A percentile compares a stretch with the other conserved stretches of the same genome.
These are phyloP conservation scores for Yponomeuta sedellus DNA, from an alignment of 2,888 invertebrate species.

Conservation along the genomic window DNA sequence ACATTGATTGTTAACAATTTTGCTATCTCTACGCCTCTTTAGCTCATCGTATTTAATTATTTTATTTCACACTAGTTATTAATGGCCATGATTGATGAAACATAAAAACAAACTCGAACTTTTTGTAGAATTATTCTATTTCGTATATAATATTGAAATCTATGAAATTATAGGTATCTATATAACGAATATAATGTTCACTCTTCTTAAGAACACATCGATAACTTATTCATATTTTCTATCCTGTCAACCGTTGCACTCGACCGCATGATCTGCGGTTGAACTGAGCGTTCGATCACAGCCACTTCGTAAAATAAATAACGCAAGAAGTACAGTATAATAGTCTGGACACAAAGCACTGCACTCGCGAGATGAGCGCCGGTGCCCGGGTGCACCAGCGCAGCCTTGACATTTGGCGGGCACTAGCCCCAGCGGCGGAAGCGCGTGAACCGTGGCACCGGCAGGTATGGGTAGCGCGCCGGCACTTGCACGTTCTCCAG, in stretches of 20 bases:
- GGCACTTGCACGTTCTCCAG: constrained; percentile 70
- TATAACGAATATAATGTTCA: constrained; percentile 2
- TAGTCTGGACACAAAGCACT: constrained; percentile 39
- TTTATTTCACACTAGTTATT: too few relatives aligned
- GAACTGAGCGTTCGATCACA: constrained; percentile 62
- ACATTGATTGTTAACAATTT: too few relatives aligned
- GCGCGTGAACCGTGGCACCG: constrained; percentile 59
- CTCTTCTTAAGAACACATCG: not conserved
- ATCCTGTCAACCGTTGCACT: constrained; percentile 17
- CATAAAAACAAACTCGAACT: constrained; percentile 3
- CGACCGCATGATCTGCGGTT: constrained; percentile 35
- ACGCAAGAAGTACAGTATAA: constrained; percentile 36
- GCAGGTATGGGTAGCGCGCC: constrained; percentile 64
- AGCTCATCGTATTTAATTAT: too few relatives aligned
- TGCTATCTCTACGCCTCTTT: too few relatives aligned
- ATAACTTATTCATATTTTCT: constrained; percentile 2
- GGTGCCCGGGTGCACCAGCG: constrained; percentile 39
- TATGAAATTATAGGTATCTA: not conserved
- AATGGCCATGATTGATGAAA: not conserved
- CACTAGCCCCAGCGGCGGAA: constrained; percentile 70
- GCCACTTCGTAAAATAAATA: constrained; percentile 57
- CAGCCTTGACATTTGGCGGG: constrained; percentile 68
- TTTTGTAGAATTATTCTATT: constrained; percentile 1
- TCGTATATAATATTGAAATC: constrained; percentile 3
- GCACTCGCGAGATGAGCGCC: constrained; percentile 29